Percentiles rank a stretch among this genome's conserved stretches.
Evolutionary conservation across 1,140 invertebrate genomes (phyloP).

Genomic region (Megalopta genalis): DNA sequence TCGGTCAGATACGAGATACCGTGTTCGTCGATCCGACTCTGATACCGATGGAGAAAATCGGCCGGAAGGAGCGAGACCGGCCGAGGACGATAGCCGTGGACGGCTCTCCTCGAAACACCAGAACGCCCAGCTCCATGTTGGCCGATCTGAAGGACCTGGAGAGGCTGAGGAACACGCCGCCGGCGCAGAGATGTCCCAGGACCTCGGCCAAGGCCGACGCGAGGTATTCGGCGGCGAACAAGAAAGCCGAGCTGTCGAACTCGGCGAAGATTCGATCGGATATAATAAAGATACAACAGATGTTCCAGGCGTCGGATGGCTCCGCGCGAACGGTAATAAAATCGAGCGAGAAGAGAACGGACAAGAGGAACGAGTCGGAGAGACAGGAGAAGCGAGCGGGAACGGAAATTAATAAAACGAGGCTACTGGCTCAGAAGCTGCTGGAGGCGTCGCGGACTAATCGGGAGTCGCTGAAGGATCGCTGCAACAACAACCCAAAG

Average conservation of each 20-base stretch:
- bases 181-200: slow-evolving; percentile 55
- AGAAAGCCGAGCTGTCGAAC: slow-evolving; percentile 39
- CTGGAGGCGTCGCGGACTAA: slow-evolving; percentile 57
- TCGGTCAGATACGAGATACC: slow-evolving; percentile 73
- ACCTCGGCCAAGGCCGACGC: slow-evolving; percentile 5
- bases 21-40: slow-evolving; percentile 58
- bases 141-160: slow-evolving; percentile 73
- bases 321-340: neutral
- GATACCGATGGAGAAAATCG: slow-evolving; percentile 45
- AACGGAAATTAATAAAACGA: slow-evolving; percentile 56
- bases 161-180: slow-evolving; percentile 67
- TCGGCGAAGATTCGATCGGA: slow-evolving; percentile 69
- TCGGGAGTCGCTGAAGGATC: slow-evolving; percentile 56
- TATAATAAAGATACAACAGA: slow-evolving; percentile 65
- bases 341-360: slow-evolving; percentile 35
- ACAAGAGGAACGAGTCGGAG: slow-evolving; percentile 29
- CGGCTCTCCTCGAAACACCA: slow-evolving; percentile 1
- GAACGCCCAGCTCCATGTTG: slow-evolving; percentile 61
- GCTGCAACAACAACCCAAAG: slow-evolving; percentile 45
- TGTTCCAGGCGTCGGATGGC: slow-evolving; percentile 60
- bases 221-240: slow-evolving; percentile 8
- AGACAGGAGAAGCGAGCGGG: slow-evolving; percentile 44
- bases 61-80: slow-evolving; percentile 32
- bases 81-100: slow-evolving; percentile 41
- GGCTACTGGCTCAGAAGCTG: slow-evolving; percentile 62